A percentile compares a stretch with the other conserved stretches of the same genome.
Conservation (phyloP, 2,888 invertebrate species). For the Thereva nobilitata region DNA sequence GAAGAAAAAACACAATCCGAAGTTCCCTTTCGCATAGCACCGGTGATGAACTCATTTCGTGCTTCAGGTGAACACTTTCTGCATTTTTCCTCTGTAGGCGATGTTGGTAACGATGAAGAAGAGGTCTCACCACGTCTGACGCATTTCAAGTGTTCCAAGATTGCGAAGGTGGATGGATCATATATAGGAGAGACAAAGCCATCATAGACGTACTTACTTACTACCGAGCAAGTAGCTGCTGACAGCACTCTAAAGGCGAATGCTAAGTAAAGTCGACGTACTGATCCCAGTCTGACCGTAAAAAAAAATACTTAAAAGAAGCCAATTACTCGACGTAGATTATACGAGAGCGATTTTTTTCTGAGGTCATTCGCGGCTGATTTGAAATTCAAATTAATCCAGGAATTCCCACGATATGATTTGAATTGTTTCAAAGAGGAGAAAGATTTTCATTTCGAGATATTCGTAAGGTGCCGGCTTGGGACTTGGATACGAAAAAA, state of each 20-base stretch:
- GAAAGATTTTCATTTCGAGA: no score
- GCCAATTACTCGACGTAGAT: conserved; percentile 30
- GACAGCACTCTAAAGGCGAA: not conserved
- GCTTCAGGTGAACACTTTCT: not conserved
- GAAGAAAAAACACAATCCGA: not conserved
- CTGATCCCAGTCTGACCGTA: not conserved
- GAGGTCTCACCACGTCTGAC: conserved; percentile 7
- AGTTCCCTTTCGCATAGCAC: no score
- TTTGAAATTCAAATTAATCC: conserved; percentile 29
- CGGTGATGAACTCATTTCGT: not conserved
- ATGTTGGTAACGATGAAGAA: not conserved
- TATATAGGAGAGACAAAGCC: not conserved
- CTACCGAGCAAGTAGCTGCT: not conserved
- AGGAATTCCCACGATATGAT: not conserved
- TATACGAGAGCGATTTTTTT: conserved; percentile 29
- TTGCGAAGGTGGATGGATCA: conserved; percentile 28
- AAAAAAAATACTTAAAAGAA: conserved; percentile 23
- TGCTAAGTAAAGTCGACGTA: not conserved
- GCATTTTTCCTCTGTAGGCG: not conserved
- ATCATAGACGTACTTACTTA: conserved; percentile 20
- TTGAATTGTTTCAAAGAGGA: no score
- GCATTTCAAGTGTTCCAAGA: conserved; percentile 6
- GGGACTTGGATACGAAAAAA: no score
- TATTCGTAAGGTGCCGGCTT: no score
- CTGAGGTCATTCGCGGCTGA: conserved; percentile 36